Conservation (phyloP, 2,888 invertebrate species). For the Disparrhopalites patrizii region DNA sequence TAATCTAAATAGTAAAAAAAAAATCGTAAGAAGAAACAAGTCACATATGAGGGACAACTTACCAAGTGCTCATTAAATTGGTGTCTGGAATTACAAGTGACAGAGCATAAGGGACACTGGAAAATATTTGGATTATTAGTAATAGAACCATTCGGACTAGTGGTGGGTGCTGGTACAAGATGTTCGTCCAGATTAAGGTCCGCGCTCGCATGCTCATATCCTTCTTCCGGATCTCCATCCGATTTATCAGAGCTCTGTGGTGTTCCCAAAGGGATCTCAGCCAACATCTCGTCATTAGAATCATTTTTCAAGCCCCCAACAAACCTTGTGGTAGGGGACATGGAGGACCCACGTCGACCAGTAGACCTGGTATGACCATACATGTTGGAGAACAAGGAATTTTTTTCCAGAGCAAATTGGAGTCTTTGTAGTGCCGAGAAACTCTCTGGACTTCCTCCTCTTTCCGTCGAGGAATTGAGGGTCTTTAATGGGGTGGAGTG, state of each 20-base stretch:
- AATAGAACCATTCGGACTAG: slow-evolving; percentile 33
- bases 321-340: background rate
- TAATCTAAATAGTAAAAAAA: background rate
- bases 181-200: slow-evolving; percentile 7
- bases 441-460: background rate
- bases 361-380: background rate
- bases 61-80: slow-evolving; percentile 48
- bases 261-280: slow-evolving; percentile 7
- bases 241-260: background rate
- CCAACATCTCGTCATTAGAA: background rate
- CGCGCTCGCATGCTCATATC: slow-evolving; percentile 7
- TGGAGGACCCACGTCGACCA: background rate
- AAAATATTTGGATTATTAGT: slow-evolving; percentile 38
- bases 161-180: slow-evolving; percentile 21
- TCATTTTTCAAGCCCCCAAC: background rate
- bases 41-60: slow-evolving; percentile 18
- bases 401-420: slow-evolving; percentile 40
- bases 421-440: slow-evolving; percentile 44
- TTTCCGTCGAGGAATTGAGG: background rate
- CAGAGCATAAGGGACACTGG: slow-evolving; percentile 44
- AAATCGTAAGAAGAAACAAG: background rate
- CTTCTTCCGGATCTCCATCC: slow-evolving; percentile 2
- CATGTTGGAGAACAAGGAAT: slow-evolving; percentile 32
- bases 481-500: slow-evolving; percentile 22
- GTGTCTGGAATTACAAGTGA: slow-evolving; percentile 45